A percentile compares a stretch with the other conserved stretches of the same genome.
Conservation (phyloP, 2,113 vertebrate genomes). For the Tautogolabrus adspersus region DNA sequence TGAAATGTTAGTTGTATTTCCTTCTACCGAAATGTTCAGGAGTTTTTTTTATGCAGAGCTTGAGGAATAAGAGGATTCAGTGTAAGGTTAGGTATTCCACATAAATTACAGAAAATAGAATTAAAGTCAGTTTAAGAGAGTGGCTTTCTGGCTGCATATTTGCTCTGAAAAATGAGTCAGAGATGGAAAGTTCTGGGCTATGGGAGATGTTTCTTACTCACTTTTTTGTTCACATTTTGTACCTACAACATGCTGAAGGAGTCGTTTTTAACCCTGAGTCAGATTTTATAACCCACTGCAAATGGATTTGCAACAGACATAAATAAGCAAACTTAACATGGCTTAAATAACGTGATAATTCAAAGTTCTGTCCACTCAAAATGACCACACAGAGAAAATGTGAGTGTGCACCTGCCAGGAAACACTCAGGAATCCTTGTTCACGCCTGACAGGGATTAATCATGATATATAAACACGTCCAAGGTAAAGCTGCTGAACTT, state of each 20-base stretch:
- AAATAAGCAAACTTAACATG: neutral
- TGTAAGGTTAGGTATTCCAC: neutral
- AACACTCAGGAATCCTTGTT: constrained; percentile 21
- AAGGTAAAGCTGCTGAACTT: neutral
- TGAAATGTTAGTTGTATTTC: constrained; percentile 12
- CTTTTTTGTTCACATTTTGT: neutral
- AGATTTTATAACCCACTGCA: neutral
- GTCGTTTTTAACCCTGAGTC: neutral
- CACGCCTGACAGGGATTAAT: constrained; percentile 19
- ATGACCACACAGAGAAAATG: neutral
- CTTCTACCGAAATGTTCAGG: neutral
- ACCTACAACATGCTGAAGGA: constrained; percentile 10
- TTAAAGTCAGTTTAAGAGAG: constrained; percentile 8
- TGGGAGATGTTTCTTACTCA: neutral
- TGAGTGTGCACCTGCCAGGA: constrained; percentile 35
- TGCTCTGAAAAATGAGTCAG: constrained; percentile 15
- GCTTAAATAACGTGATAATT: neutral
- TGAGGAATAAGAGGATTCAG: constrained; percentile 3
- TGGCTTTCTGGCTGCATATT: constrained; percentile 15
- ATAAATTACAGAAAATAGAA: constrained; percentile 30
- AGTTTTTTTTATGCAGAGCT: constrained; percentile 15
- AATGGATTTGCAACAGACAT: neutral
- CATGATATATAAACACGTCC: neutral
- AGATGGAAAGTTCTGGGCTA: constrained; percentile 30
- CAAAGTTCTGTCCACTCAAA: neutral